Base-by-base conservation (phyloP, 2,797 vertebrate genomes). In the Acanthiza pusilla region DNA sequence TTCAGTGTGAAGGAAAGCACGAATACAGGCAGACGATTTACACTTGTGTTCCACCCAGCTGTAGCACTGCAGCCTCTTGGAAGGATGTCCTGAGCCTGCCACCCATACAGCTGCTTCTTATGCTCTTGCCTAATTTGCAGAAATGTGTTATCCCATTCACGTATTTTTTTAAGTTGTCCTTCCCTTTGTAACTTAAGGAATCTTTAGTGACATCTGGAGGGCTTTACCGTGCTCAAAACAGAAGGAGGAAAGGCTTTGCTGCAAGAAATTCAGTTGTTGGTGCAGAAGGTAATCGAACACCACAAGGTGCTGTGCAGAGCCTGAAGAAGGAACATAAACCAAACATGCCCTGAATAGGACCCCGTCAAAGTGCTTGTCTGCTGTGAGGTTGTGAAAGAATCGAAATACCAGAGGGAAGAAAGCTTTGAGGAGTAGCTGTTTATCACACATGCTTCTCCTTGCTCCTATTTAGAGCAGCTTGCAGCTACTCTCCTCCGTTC, bases 401-500 rank as follows among this genome's bases (percentile, higher is more conserved):
- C 90, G 63, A 85, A 66, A 91, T 66, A 84, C 79, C 89, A 67
- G 89, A 63, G 85, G 92, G 85, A 84, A 86, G 70, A 79, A 81
- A 85, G 71, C 94, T 94, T 85, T 92, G 92, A 88, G 74, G 92
- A 91, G 67, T 79, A 93, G 91, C 85, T 91, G 88, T 86, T 94
- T 93, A 91, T 95, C 83, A 91, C 89, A 90, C 73, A 80, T 63
- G 51, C 79, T 94, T 88, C 80, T 93, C 51, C 74, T 70, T 85
- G 80, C 38, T 96, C 91, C 91, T 91, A 55, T 91, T 95, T 89
- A 85, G 78, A 91, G 92, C 76, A 75, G 91, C 92, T 96, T 83
- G 78, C 77, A 96, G 94, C 88, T 75, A 74, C 71, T 89, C 85
- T 88, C 72, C 91, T 85, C 87, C 0, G 2, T 94, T 96, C 0